Conservation (phyloP, 2,113 vertebrate species). For the Apaloderma vittatum region DNA sequence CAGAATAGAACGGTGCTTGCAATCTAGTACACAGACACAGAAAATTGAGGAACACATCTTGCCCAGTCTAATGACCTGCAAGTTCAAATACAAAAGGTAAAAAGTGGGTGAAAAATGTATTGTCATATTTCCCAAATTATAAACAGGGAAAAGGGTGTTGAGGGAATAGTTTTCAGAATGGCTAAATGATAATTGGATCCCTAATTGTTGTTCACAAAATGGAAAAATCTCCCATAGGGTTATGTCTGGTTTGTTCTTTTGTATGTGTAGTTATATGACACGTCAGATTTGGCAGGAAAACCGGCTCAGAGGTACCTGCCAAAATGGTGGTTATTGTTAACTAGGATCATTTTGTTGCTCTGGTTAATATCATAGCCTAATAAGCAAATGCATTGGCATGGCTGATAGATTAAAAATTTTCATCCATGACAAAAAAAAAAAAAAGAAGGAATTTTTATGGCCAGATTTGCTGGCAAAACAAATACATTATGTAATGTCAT, state of each 20-base stretch:
- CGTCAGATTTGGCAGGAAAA: conserved; percentile 8
- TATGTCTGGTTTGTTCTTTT: conserved; percentile 19
- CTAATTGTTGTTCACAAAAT: background rate
- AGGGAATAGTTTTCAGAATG: background rate
- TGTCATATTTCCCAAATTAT: background rate
- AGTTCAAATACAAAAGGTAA: background rate
- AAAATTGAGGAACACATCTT: background rate
- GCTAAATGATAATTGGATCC: background rate
- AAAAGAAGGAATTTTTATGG: background rate
- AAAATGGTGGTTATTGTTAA: background rate
- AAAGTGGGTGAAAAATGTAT: background rate
- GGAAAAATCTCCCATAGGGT: background rate
- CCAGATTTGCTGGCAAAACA: background rate
- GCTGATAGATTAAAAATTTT: background rate
- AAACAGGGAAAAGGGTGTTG: background rate
- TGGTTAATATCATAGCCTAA: background rate
- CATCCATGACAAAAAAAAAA: background rate
- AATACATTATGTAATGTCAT: background rate
- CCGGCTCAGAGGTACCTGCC: background rate
- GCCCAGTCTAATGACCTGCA: background rate
- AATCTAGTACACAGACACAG: background rate
- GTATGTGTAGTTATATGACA: background rate
- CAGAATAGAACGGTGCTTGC: background rate
- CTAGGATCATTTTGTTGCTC: background rate
- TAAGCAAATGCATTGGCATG: background rate